A percentile compares a stretch with the other conserved stretches of the same genome.
Evolutionary conservation across 2,888 invertebrate species (phyloP).

Genomic region (Xanthia togata): DNA sequence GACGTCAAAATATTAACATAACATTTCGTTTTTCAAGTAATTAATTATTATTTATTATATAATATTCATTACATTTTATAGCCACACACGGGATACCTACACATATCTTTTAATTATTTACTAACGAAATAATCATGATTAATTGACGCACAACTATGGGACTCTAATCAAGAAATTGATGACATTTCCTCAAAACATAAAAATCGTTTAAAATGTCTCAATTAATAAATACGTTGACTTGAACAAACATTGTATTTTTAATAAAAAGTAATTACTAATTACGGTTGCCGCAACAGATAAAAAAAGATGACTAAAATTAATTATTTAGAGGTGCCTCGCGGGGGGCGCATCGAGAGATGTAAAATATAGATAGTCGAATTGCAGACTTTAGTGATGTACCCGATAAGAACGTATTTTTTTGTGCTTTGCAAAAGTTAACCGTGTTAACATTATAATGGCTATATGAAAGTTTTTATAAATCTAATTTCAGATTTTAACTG

Average conservation of each 20-base stretch:
- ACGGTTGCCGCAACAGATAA: slow-evolving; percentile 35
- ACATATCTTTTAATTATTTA: slow-evolving; percentile 15
- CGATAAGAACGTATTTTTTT: slow-evolving; percentile 36
- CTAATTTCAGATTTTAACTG: background rate
- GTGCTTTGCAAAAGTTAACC: slow-evolving; percentile 19
- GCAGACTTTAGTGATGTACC: slow-evolving; percentile 54
- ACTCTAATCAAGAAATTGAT: background rate
- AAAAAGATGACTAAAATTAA: slow-evolving; percentile 71
- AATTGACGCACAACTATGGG: background rate
- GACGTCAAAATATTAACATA: background rate
- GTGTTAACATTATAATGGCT: background rate
- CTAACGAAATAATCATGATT: slow-evolving; percentile 5
- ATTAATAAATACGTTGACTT: slow-evolving; percentile 23
- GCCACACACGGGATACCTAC: background rate
- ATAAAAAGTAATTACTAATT: slow-evolving; percentile 50
- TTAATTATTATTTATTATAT: too few species aligned
- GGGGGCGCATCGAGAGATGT: slow-evolving; percentile 65
- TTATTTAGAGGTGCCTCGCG: slow-evolving; percentile 66
- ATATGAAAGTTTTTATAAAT: slow-evolving; percentile 4
- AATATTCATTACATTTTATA: slow-evolving; percentile 15
- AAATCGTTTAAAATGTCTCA: slow-evolving; percentile 1
- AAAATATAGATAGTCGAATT: slow-evolving; percentile 57
- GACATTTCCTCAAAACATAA: background rate
- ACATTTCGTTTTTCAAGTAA: background rate
- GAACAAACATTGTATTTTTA: slow-evolving; percentile 44